Conservation (phyloP, 2,113 vertebrate species). For the Hypomesus transpacificus region DNA sequence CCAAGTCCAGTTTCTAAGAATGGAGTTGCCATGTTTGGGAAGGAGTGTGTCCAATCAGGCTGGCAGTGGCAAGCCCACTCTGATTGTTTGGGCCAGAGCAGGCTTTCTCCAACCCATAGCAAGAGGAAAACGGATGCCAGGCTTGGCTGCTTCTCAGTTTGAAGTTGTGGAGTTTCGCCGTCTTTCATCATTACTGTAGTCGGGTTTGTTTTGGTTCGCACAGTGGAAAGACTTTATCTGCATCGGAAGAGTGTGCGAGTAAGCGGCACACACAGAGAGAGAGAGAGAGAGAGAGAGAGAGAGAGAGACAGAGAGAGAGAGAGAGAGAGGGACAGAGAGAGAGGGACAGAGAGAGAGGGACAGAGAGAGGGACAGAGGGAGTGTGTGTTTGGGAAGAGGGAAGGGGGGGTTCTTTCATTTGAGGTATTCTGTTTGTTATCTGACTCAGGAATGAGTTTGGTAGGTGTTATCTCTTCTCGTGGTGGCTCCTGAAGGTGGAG, state of each 20-base stretch:
- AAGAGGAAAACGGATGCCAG: conserved; percentile 26
- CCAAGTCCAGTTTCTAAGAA: conserved; percentile 7
- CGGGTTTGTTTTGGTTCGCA: conserved; percentile 57
- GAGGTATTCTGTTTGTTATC: conserved; percentile 42
- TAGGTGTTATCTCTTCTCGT: conserved; percentile 43
- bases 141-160: conserved; percentile 34
- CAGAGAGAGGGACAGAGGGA: neutral
- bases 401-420: conserved; percentile 14
- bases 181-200: conserved; percentile 67
- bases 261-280: neutral
- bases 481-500: conserved; percentile 33
- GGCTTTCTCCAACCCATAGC: conserved; percentile 25
- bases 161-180: conserved; percentile 49
- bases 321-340: neutral
- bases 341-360: conserved; percentile 19
- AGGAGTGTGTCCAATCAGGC: conserved; percentile 15
- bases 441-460: conserved; percentile 57
- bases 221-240: conserved; percentile 61
- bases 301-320: neutral
- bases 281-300: neutral
- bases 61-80: conserved; percentile 15
- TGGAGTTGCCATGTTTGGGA: conserved; percentile 21
- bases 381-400: neutral
- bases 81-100: conserved; percentile 24
- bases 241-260: neutral